phyloP scores from a whole-genome alignment of 1,140 invertebrate species.

The Mercenaria mercenaria region DNA sequence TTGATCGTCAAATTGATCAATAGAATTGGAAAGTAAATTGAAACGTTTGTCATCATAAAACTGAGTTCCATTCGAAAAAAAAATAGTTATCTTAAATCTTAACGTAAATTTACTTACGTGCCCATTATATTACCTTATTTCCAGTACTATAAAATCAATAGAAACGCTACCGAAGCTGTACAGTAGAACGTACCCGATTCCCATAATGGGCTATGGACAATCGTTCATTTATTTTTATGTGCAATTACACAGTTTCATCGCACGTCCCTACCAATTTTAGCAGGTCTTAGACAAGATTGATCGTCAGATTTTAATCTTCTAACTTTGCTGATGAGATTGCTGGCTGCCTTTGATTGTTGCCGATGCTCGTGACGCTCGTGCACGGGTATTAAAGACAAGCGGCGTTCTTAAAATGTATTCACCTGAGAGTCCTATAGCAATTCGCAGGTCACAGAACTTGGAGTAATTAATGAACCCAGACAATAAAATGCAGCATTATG shows the following conservation, averaged over 20 bases:
- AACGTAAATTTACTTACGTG: too few species aligned
- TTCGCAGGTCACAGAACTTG: not conserved
- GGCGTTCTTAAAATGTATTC: not conserved
- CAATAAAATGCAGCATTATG: too few species aligned
- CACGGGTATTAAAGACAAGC: not conserved
- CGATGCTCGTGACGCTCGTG: slow-evolving; percentile 8
- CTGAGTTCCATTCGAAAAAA: too few species aligned
- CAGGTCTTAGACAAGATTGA: slow-evolving; percentile 41
- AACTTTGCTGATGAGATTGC: not conserved
- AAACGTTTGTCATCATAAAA: too few species aligned
- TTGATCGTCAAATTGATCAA: too few species aligned
- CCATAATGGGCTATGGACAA: not conserved
- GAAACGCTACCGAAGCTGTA: too few species aligned
- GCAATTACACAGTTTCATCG: slow-evolving; percentile 19
- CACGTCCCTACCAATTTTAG: slow-evolving; percentile 30
- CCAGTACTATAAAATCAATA: too few species aligned
- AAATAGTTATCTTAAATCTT: too few species aligned
- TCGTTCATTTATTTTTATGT: not conserved
- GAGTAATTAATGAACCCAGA: slow-evolving; percentile 5
- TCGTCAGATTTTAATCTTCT: slow-evolving; percentile 31
- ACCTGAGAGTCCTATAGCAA: not conserved
- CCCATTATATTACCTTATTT: too few species aligned
- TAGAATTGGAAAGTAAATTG: too few species aligned
- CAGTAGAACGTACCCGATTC: too few species aligned
- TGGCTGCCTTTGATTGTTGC: not conserved